Evolutionary conservation across 2,113 vertebrate species (phyloP), one percentile per base, ranked within the genome.

Genomic region (Rhinogobius similis): DNA sequence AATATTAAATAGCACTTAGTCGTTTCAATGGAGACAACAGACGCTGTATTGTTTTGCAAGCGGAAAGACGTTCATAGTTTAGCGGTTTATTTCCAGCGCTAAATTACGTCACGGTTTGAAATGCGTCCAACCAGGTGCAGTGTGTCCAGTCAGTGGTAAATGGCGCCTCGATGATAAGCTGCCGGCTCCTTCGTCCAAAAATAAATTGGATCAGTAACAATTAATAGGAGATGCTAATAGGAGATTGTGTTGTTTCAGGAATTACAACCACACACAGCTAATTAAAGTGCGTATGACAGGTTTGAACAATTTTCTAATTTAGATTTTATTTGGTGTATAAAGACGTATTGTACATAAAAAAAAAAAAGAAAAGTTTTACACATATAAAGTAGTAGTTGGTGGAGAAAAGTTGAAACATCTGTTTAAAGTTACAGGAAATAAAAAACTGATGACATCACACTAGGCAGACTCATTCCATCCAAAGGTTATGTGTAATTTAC

Each of bases 201-300:
- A 20, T 59, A 55, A 48, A 73, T 65, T 70, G 50, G 24, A 81
- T 76, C 46, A 56, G 29, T 72, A 41, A 24, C 24, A 78, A 77
- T 72, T 52, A 62, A 67, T 67, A 65, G 50, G 10, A 63, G 11
- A 41, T 18, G 63, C 13, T 24, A 48, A 72, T n/a, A n/a, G n/a
- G n/a, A n/a, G n/a, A n/a, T 56, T 24, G 52, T 43, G 14, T 71
- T 27, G 72, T 74, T 75, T 70, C 24, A 65, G 4, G 58, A 56
- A 64, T 55, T 3, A 38, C 5, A 62, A 43, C 65, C 5, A 46
- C 46, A 21, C 50, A 6, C 21, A 26, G 44, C 0, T 27, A 73
- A 67, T 67, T 75, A 7, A n/a, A n/a, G n/a, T n/a, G n/a, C n/a
- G n/a, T n/a, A n/a, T n/a, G n/a, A n/a, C n/a, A n/a, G n/a, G n/a